These are phyloP conservation scores for Agraylea sexmaculata DNA, from an alignment of 1,140 invertebrate species.

Conservation along the genomic window DNA sequence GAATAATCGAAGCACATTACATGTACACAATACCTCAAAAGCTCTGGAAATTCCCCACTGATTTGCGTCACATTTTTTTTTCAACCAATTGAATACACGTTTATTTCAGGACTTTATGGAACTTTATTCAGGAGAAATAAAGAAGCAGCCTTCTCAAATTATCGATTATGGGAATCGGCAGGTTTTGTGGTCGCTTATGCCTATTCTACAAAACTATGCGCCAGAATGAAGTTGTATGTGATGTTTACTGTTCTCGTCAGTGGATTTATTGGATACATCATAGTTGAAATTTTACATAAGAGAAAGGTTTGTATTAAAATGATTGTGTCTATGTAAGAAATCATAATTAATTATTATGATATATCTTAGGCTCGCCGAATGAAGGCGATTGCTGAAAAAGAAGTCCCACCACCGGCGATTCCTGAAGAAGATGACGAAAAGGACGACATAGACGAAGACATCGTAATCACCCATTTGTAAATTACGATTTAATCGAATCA, in stretches of 20 bases:
- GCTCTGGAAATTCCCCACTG: neutral
- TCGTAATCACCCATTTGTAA: constrained; percentile 73
- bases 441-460: constrained; percentile 74
- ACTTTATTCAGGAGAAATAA: constrained; percentile 84
- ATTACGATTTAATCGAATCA: neutral
- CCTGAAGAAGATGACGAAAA: constrained; percentile 72
- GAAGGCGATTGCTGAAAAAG: constrained; percentile 52
- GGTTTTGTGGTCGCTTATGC: constrained; percentile 89
- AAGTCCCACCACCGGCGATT: constrained; percentile 35
- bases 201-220: constrained; percentile 77
- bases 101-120: constrained; percentile 71
- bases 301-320: constrained; percentile 45
- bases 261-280: constrained; percentile 68
- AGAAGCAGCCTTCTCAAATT: constrained; percentile 94
- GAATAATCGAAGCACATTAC: neutral
- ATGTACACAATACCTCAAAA: neutral
- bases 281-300: constrained; percentile 72
- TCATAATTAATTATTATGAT: constrained; percentile 8
- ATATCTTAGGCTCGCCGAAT: constrained; percentile 36
- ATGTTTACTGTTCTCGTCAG: constrained; percentile 66
- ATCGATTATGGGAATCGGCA: constrained; percentile 85
- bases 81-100: constrained; percentile 4
- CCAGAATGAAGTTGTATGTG: constrained; percentile 81
- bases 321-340: neutral
- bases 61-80: neutral